Evolutionary conservation across 2,888 invertebrate species (phyloP).

Genomic region (Syritta pipiens): DNA sequence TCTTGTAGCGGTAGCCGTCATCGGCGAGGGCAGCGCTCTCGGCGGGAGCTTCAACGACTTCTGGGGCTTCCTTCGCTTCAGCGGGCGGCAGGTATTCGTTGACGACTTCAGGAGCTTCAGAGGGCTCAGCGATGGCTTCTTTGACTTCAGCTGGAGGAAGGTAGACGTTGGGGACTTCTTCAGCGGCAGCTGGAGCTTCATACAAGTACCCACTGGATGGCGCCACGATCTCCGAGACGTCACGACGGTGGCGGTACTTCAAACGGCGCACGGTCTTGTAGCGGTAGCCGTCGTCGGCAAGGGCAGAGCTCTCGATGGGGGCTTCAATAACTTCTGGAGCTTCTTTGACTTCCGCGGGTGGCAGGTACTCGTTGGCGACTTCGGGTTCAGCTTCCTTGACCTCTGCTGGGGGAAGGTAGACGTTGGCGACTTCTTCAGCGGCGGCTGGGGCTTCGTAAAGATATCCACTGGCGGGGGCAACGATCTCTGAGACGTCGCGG

Average conservation of each 20-base stretch:
- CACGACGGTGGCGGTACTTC: conserved; percentile 43
- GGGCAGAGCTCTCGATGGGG: conserved; percentile 20
- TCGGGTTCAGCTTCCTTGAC: conserved; percentile 33
- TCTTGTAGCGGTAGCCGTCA: conserved; percentile 57
- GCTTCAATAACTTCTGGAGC: conserved; percentile 21
- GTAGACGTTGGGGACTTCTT: conserved; percentile 11
- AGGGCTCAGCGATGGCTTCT: neutral
- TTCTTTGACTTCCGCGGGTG: conserved; percentile 35
- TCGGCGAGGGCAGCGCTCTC: conserved; percentile 55
- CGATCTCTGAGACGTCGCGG: conserved; percentile 36
- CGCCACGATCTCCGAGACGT: conserved; percentile 40
- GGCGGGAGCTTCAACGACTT: conserved; percentile 14
- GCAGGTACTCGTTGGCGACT: conserved; percentile 66
- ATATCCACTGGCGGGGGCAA: neutral
- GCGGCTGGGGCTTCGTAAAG: conserved; percentile 71
- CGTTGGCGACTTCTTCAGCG: conserved; percentile 53
- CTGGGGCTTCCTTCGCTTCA: conserved; percentile 36
- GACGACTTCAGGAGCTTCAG: conserved; percentile 12
- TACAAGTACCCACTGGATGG: conserved; percentile 24
- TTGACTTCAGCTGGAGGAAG: conserved; percentile 30
- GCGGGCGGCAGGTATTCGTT: conserved; percentile 61
- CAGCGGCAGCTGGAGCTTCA: conserved; percentile 23
- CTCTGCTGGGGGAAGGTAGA: conserved; percentile 33
- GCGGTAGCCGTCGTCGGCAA: conserved; percentile 46
- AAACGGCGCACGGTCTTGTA: conserved; percentile 56